Base-by-base conservation (phyloP, 2,888 invertebrate species). In the Zygogramma bicolorata region DNA sequence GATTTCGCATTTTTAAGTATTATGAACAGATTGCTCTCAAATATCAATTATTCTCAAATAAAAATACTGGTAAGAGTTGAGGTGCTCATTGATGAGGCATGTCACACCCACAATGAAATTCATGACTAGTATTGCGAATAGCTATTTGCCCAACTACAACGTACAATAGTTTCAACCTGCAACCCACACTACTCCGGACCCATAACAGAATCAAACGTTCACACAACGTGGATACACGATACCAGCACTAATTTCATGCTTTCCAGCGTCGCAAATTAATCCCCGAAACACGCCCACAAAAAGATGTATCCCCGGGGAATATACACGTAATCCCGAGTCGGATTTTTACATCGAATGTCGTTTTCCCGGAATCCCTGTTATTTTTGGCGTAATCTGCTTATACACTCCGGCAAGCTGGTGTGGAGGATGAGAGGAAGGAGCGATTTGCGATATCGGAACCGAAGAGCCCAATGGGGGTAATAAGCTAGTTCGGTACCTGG, bases 221-320 rank as follows among this genome's bases (percentile, higher is more conserved):
- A 25, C 42, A 40, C 63, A 46, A 46, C 8, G 29, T 29, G 31
- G 40, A 62, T 46, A 63, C 29, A 31, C 53, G 53, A n/a, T 53
- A 53, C 27, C 53, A 3, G 27, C 6, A 53, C 46, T 46, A 63
- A 63, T 63, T 49, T 63, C 63, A 63, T 46, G 63, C 63, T 29
- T 49, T 31, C 38, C 63, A 13, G 63, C 46, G 53, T 27, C 18
- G 8, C 46, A 46, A 42, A 22, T 42, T 27, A 62, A 62, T 40
- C 62, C 42, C 42, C 25, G 22, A 38, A 38, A 61, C 61, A 22
- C 40, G 22, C 22, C 61, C 61, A 34, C 61, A 34, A 62, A 40
- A 46, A 62, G 62, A 62, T 62, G 5, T 25, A 25, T 62, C 42
- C 42, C 42, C 13, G 1, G 62, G 62, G 62, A n/a, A n/a, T 27